Evolutionary conservation across 2,888 invertebrate species (phyloP), one percentile per base, ranked within the genome.

Genomic region (Gymnoscelis rufifasciata): DNA sequence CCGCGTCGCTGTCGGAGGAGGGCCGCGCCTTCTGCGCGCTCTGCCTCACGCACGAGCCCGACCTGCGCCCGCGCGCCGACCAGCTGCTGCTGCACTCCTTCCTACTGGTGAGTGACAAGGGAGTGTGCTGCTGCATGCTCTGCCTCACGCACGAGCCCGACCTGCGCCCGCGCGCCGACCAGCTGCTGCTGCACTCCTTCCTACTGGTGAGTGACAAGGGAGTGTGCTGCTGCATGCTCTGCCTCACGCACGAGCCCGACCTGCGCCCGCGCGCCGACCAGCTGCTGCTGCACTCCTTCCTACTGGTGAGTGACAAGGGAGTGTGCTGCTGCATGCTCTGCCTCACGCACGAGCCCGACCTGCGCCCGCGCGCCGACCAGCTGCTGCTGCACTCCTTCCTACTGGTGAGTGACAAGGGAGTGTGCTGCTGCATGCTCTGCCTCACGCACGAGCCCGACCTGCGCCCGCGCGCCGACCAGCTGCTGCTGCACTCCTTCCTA

Each of bases 121-220:
- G n/a, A n/a, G n/a, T n/a, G n/a, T n/a, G n/a, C 63, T 96, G 98
- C 82, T 90, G 97, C 41, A 83, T 89, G 7, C 83, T 89, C 46
- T 97, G 97, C 69, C 91, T 98, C 65, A 93, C 94, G 64, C 95
- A 95, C 72, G 94, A 97, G 79, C 93, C 96, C 0, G 92, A 91
- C 54, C 77, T 86, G 52, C 84, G 98, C 30, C 92, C 93, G 26
- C 89, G 92, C 0, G 95, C 95, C 0, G 83, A 89, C 28, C 90
- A 91, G 55, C 90, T 98, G 24, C 84, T 93, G 8, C 89, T 92
- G 57, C 94, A 95, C 66, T 91, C 92, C 55, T 97, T 97, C 73
- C 92, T 94, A 57, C 92, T 92, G 90, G 70, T 70, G 10, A 23
- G 19, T 35, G n/a, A n/a, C n/a, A n/a, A n/a, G n/a, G n/a, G n/a